Conservation (phyloP, 2,888 invertebrate species). For the Sipunculus nudus region DNA sequence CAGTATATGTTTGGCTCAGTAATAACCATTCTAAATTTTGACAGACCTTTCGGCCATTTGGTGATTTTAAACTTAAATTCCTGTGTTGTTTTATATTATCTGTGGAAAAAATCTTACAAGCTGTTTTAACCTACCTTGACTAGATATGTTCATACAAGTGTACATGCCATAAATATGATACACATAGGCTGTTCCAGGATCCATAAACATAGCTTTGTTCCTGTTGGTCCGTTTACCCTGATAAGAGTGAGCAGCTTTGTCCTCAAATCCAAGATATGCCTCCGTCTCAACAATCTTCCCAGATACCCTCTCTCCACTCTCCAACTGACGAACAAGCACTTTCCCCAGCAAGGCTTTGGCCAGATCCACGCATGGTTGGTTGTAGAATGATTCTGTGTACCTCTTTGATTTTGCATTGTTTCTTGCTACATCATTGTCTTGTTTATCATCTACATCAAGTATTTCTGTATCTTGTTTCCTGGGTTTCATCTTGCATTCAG, state of each 20-base stretch:
- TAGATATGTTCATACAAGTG: conserved; percentile 78
- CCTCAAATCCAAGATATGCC: conserved; percentile 75
- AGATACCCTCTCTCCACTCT: conserved; percentile 68
- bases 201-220: conserved; percentile 79
- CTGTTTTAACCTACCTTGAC: conserved; percentile 72
- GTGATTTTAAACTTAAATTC: too few relatives aligned
- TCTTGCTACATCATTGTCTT: background rate
- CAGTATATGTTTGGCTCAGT: too few relatives aligned
- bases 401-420: background rate
- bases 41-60: too few relatives aligned
- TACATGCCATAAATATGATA: conserved; percentile 82
- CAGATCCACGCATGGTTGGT: conserved; percentile 63
- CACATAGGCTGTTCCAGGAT: conserved; percentile 77
- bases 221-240: conserved; percentile 71
- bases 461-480: too few relatives aligned
- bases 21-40: too few relatives aligned
- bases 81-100: too few relatives aligned
- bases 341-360: conserved; percentile 74
- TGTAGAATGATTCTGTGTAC: conserved; percentile 55
- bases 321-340: conserved; percentile 70
- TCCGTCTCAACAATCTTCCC: conserved; percentile 80
- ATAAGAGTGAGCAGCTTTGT: conserved; percentile 76
- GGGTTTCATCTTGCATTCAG: too few relatives aligned
- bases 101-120: too few relatives aligned
- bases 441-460: too few relatives aligned